These are phyloP conservation scores for Phacellophora camtschatica DNA, from an alignment of 30 jellyfish, hydroid and myxozoan species.

Conservation along the genomic window DNA sequence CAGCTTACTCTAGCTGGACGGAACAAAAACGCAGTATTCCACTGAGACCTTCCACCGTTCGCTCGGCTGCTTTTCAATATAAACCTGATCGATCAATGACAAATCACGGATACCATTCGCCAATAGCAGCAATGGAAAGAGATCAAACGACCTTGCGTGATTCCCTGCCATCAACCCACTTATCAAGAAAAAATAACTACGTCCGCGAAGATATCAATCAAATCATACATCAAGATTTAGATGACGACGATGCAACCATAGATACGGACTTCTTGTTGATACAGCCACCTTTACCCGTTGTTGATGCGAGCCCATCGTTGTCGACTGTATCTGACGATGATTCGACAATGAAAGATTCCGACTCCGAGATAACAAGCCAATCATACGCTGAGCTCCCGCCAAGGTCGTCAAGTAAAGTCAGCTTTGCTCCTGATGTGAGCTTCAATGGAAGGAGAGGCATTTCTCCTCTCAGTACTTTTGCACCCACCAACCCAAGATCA, in stretches of 20 bases:
- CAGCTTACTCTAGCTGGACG: conserved; percentile 22
- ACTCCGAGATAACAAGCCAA: neutral
- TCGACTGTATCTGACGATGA: conserved; percentile 64
- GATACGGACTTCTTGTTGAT: conserved; percentile 63
- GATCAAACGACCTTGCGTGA: neutral
- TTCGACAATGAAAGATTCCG: conserved; percentile 9
- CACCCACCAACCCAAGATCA: neutral
- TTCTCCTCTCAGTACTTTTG: conserved; percentile 35
- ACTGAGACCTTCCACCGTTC: conserved; percentile 1
- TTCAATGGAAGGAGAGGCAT: neutral
- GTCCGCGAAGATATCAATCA: neutral
- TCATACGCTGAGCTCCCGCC: conserved; percentile 43
- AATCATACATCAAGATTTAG: no score
- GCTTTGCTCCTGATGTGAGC: conserved; percentile 60
- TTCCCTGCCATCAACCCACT: neutral
- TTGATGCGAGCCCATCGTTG: conserved; percentile 81
- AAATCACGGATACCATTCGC: neutral
- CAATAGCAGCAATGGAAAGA: neutral
- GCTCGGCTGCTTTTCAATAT: neutral
- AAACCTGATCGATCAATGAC: neutral
- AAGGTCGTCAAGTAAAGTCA: conserved; percentile 65
- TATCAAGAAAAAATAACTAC: neutral
- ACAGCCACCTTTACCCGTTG: conserved; percentile 82
- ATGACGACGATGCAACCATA: conserved; percentile 41
- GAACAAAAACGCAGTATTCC: conserved; percentile 43